Evolutionary conservation across 2,888 invertebrate genomes (phyloP).

Genomic region (Limnephilus rhombicus): DNA sequence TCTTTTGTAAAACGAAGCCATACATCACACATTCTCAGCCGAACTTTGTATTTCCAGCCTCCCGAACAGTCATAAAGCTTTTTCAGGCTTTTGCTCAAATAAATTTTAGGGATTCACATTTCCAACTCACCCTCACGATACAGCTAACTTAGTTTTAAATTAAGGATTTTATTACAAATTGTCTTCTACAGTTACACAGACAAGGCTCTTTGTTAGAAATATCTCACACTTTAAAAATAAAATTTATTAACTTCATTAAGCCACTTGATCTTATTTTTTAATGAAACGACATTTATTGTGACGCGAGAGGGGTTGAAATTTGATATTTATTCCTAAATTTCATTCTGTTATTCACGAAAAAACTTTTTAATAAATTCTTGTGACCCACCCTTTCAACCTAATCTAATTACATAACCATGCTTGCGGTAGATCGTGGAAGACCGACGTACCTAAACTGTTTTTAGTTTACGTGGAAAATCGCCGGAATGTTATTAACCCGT

Average conservation of each 20-base stretch:
- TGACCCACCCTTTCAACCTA: too few species aligned
- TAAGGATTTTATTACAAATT: conserved; percentile 29
- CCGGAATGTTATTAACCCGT: too few species aligned
- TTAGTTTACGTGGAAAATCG: too few species aligned
- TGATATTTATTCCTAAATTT: background rate
- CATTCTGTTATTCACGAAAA: too few species aligned
- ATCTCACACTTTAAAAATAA: conserved; percentile 20
- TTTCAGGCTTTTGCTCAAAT: background rate
- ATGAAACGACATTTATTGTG: background rate
- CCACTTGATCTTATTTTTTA: conserved; percentile 13
- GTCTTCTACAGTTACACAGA: background rate
- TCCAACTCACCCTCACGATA: background rate
- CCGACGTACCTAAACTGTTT: too few species aligned
- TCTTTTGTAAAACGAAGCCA: background rate
- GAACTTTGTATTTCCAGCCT: background rate
- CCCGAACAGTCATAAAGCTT: background rate
- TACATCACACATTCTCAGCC: background rate
- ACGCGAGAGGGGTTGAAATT: background rate
- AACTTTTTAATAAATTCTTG: too few species aligned
- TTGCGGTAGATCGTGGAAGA: too few species aligned
- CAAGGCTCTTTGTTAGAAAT: conserved; percentile 34
- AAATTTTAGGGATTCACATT: conserved; percentile 7
- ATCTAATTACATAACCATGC: too few species aligned
- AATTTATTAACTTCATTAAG: conserved; percentile 42
- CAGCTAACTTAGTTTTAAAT: background rate